Evolutionary conservation across 2,888 invertebrate genomes (phyloP).

Genomic region (Ichneumon xanthorius): DNA sequence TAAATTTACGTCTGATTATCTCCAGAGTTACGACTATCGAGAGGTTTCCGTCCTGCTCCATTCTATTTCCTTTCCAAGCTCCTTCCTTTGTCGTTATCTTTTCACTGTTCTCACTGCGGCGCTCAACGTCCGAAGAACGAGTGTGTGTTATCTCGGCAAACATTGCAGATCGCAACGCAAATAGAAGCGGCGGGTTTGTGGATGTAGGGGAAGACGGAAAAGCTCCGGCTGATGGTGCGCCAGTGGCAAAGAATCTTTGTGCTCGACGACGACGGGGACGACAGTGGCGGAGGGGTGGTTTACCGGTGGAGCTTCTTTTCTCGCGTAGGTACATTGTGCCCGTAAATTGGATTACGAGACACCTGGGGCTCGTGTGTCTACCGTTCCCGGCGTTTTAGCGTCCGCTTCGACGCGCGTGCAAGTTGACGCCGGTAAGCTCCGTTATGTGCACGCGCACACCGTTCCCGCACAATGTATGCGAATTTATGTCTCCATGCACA

Average conservation of each 20-base stretch:
- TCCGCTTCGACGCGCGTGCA: conserved; percentile 21
- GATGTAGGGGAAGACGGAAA: conserved; percentile 1
- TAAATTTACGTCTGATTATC: neutral
- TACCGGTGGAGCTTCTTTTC: conserved; percentile 41
- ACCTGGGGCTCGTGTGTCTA: conserved; percentile 48
- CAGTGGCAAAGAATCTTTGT: conserved; percentile 42
- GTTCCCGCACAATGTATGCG: neutral
- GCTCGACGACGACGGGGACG: conserved; percentile 12
- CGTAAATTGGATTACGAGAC: conserved; percentile 58
- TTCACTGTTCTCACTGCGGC: conserved; percentile 24
- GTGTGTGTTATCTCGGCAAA: conserved; percentile 61
- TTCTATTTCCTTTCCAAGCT: neutral
- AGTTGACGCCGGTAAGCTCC: conserved; percentile 19
- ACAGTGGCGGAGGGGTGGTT: conserved; percentile 19
- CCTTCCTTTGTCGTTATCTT: conserved; percentile 47
- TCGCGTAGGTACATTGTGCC: conserved; percentile 35
- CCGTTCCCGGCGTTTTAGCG: conserved; percentile 40
- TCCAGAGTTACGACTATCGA: neutral
- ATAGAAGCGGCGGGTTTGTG: conserved; percentile 37
- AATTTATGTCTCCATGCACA: neutral
- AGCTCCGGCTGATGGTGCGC: conserved; percentile 51
- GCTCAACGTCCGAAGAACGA: conserved; percentile 27
- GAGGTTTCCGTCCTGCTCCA: neutral
- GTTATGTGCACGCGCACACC: conserved; percentile 2
- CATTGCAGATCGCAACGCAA: conserved; percentile 60